Evolutionary conservation across 2,888 invertebrate species (phyloP), one percentile per base, ranked within the genome.

Genomic region (Rhaphigaster nebulosa): DNA sequence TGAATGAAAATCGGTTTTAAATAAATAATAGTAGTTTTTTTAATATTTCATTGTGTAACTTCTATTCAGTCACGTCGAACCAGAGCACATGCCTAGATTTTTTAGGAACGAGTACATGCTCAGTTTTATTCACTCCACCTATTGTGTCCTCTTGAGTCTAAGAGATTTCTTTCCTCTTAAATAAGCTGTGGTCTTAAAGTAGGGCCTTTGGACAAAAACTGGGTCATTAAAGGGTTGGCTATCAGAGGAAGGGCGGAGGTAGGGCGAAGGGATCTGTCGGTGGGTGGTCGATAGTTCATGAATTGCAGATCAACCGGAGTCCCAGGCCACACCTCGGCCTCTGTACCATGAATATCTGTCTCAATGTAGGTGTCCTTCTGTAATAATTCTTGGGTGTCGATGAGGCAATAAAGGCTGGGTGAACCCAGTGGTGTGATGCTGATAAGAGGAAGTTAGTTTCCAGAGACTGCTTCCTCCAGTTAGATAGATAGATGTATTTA

Each of bases 281-380:
- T 65, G 70, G 1, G 0, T 6, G 70, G 70, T 76, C 70, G 70
- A 76, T 76, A 76, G 70, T 76, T 76, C 70, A 76, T 76, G 70
- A 76, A 76, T 76, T 76, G 70, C 70, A 76, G 70, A 76, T 76
- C 70, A 76, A 10, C 8, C 70, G 20, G 29, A 76, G 70, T 34
- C 29, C 34, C 18, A 23, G 70, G 34, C 34, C 70, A 38, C 70
- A 76, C 70, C 70, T 76, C 38, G 13, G 4, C 29, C 26, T n/a
- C 60, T 1, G n/a, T n/a, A 8, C 12, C 26, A 60, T 60, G 60
- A 60, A 60, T 60, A 60, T 60, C 26, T 56, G 23, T n/a, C 26
- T 2, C n/a, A 12, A 8, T 60, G 10, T 56, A n/a, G 54, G 26
- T n/a, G 26, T 8, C n/a, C 12, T n/a, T 8, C 60, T 10, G n/a